Evolutionary conservation across 2,888 invertebrate genomes (phyloP).

Genomic region (Hipparchia sbordonii): DNA sequence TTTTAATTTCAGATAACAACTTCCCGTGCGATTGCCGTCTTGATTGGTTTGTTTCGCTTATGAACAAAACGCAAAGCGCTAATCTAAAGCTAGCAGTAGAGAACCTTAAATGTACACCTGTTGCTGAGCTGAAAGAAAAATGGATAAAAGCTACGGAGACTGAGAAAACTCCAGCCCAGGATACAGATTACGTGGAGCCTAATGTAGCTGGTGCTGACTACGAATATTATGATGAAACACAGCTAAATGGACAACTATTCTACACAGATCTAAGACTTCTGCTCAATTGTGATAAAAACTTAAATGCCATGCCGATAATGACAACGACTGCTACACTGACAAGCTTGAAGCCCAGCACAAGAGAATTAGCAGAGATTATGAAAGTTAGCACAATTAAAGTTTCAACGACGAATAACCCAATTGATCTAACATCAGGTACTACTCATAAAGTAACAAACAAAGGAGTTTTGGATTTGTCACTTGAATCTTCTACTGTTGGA

Average conservation of each 20-base stretch:
- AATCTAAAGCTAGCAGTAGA: constrained; percentile 60
- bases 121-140: constrained; percentile 54
- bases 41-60: constrained; percentile 66
- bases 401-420: constrained; percentile 27
- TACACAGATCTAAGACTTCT: constrained; percentile 67
- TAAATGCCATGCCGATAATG: constrained; percentile 28
- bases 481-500: constrained; percentile 17
- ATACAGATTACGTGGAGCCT: constrained; percentile 45
- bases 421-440: constrained; percentile 21
- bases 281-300: constrained; percentile 56
- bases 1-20: constrained; percentile 65
- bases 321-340: constrained; percentile 31
- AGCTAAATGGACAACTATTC: constrained; percentile 72
- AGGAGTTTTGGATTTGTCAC: constrained; percentile 46
- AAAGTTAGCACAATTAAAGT: constrained; percentile 36
- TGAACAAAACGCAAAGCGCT: constrained; percentile 65
- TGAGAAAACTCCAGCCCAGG: constrained; percentile 43
- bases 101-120: constrained; percentile 70
- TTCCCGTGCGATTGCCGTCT: constrained; percentile 70
- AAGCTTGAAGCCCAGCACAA: constrained; percentile 28
- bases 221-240: constrained; percentile 74
- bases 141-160: constrained; percentile 53
- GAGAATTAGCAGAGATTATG: constrained; percentile 29
- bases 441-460: constrained; percentile 36
- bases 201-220: constrained; percentile 49